Evolutionary conservation across 2,797 vertebrate species (phyloP), one percentile per base, ranked within the genome.

Genomic region (Melopsittacus undulatus): DNA sequence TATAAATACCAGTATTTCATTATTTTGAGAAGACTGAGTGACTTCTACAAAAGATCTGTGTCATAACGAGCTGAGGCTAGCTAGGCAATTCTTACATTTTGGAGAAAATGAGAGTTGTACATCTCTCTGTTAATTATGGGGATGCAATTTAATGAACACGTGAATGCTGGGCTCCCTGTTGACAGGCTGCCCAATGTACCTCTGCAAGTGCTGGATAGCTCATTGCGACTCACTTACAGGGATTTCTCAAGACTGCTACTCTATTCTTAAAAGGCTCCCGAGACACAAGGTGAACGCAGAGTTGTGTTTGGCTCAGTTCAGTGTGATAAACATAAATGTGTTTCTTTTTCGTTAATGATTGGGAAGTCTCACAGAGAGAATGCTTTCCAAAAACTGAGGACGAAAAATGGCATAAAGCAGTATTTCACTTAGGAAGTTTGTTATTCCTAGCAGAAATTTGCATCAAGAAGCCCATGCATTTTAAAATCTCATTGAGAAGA

Each of bases 21-120:
- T 92, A 75, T 91, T 94, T 93, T 94, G 69, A 87, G 82, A 75
- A 63, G 59, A 61, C 82, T 86, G 80, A 68, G 29, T 62, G 80
- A 89, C 89, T 93, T 89, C 54, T 69, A 85, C 72, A 66, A 83
- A 92, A 68, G 43, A 83, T 22, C 59, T 73, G 20, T 30, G 36
- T 36, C 69, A 84, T 62, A 89, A 84, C 2, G 2, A 93, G 64
- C 49, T 84, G 61, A 77, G 36, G 52, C 29, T 84, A 67, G 59
- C 70, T 49, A 78, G 34, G 43, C 20, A n/a, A 42, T 45, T 64
- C 56, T 75, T 77, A 22, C 32, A 48, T 92, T 84, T 51, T 34
- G 10, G 45, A 76, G 72, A 79, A 91, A 69, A 7, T 8, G 57
- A 36, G 72, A 74, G 36, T n/a, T 6, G 1, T 73, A 29, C 9